phyloP scores from a whole-genome alignment of 2,888 invertebrate species.

The Eilema caniola region DNA sequence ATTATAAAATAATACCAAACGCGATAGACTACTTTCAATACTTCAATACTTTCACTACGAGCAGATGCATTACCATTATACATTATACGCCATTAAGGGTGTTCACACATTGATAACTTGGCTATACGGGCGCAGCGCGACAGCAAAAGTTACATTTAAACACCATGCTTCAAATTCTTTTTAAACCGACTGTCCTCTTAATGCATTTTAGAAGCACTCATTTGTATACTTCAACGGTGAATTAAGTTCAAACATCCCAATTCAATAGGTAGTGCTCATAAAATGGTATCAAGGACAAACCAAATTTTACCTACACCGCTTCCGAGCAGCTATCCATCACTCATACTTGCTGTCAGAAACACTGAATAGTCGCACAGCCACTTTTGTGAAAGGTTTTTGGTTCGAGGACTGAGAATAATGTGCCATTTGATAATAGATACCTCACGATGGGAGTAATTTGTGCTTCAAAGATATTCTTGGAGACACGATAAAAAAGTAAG shows the following conservation, averaged over 20 bases:
- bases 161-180: no score
- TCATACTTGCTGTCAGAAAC: constrained; percentile 45
- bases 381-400: constrained; percentile 48
- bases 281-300: constrained; percentile 21
- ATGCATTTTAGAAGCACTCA: not conserved
- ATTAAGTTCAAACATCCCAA: constrained; percentile 2
- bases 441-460: constrained; percentile 31
- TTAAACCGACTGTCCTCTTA: not conserved
- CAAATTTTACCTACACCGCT: constrained; percentile 23
- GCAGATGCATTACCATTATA: no score
- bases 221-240: not conserved
- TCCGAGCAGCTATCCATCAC: constrained; percentile 42
- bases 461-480: constrained; percentile 12
- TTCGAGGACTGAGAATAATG: constrained; percentile 45
- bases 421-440: constrained; percentile 37
- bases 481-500: not conserved
- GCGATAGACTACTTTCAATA: no score
- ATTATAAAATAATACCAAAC: no score
- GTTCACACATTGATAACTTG: no score
- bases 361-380: constrained; percentile 41
- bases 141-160: no score
- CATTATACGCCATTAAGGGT: no score
- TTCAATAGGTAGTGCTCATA: constrained; percentile 16
- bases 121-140: no score
- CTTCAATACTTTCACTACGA: no score